Percentiles rank a stretch among this genome's conserved stretches.
Conservation (phyloP, 2,888 invertebrate species). For the Mamestra brassicae region DNA sequence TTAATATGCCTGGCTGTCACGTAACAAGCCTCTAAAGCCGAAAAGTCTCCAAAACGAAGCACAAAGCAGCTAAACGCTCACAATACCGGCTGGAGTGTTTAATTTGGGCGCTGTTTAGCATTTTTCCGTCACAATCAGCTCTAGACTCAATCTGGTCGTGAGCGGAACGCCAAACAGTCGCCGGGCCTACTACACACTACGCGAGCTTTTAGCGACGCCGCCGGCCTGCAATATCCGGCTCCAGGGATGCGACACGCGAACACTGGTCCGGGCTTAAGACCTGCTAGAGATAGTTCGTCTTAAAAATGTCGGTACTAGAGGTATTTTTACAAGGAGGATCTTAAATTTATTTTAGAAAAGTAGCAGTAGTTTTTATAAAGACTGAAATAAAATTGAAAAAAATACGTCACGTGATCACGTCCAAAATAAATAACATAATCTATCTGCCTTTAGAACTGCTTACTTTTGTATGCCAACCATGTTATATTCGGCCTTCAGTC, state of each 20-base stretch:
- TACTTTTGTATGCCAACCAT: too few species aligned
- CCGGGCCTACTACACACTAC: conserved; percentile 18
- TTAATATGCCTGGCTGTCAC: conserved; percentile 41
- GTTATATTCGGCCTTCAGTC: too few species aligned
- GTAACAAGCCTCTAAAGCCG: conserved; percentile 40
- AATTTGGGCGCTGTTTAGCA: conserved; percentile 69
- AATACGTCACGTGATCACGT: too few species aligned
- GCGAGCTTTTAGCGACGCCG: conserved; percentile 54
- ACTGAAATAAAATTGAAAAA: too few species aligned
- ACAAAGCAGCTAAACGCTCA: conserved; percentile 51
- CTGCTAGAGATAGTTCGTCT: background rate
- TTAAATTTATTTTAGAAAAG: too few species aligned
- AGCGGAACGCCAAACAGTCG: conserved; percentile 66
- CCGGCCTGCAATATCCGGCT: conserved; percentile 64
- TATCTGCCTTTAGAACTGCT: too few species aligned
- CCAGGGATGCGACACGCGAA: conserved; percentile 46
- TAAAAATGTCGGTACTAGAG: background rate
- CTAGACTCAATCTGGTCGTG: conserved; percentile 70
- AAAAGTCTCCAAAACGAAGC: conserved; percentile 45
- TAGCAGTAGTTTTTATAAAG: too few species aligned
- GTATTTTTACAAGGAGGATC: too few species aligned
- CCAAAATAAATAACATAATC: too few species aligned
- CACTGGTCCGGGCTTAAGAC: background rate
- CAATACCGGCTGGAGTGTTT: conserved; percentile 54
- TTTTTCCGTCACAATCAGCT: conserved; percentile 68